These are phyloP conservation scores for Torymus tubicola DNA, from an alignment of 2,888 invertebrate genomes.

Conservation along the genomic window DNA sequence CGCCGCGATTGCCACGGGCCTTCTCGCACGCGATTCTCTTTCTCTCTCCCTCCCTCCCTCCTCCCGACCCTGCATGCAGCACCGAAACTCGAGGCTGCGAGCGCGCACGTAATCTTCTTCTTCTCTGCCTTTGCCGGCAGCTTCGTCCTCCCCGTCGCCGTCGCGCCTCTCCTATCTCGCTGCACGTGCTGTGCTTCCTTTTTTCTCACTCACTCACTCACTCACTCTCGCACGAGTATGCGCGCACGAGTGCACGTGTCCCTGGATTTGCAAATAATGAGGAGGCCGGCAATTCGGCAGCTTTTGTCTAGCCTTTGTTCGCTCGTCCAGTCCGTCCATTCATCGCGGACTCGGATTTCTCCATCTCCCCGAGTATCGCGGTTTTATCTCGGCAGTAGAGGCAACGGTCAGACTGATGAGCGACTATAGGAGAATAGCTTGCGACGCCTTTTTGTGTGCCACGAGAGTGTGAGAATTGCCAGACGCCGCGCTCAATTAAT, in stretches of 20 bases:
- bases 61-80: slow-evolving; percentile 39
- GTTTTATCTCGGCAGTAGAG: too few relatives aligned
- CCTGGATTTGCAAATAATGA: slow-evolving; percentile 54
- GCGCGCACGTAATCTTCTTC: slow-evolving; percentile 55
- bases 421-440: too few relatives aligned
- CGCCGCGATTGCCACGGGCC: slow-evolving; percentile 62
- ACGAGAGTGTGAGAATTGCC: not conserved
- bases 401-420: too few relatives aligned
- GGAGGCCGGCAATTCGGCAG: slow-evolving; percentile 34
- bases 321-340: not conserved
- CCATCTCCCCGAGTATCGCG: not conserved
- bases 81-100: slow-evolving; percentile 48
- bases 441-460: too few relatives aligned
- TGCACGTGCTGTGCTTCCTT: not conserved
- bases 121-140: slow-evolving; percentile 45
- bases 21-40: slow-evolving; percentile 59
- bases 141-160: slow-evolving; percentile 41
- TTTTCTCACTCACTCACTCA: slow-evolving; percentile 37
- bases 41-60: slow-evolving; percentile 17
- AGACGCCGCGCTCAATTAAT: slow-evolving; percentile 18
- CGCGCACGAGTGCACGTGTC: not conserved
- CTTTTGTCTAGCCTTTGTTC: slow-evolving; percentile 47
- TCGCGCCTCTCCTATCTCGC: slow-evolving; percentile 33
- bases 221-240: not conserved
- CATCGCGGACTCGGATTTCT: not conserved